phyloP scores from a whole-genome alignment of 2,888 invertebrate genomes.

The Octodonta nipae region DNA sequence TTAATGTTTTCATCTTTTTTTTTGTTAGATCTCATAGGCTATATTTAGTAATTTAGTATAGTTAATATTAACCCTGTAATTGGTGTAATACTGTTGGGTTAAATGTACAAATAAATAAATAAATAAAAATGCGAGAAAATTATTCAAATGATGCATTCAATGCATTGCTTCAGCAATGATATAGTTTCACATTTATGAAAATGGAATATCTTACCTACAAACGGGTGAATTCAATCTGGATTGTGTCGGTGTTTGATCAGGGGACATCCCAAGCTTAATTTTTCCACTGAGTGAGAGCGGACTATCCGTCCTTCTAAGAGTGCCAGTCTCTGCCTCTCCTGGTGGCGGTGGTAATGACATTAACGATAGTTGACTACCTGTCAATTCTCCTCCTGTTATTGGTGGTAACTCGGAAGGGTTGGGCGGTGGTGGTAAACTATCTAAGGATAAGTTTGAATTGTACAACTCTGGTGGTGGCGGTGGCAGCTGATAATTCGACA shows the following conservation, averaged over 20 bases:
- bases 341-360: constrained; percentile 66
- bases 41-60: too few species aligned
- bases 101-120: too few species aligned
- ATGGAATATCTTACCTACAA: constrained; percentile 6
- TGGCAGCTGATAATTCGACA: constrained; percentile 45
- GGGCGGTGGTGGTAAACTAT: constrained; percentile 68
- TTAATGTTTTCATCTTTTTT: too few species aligned
- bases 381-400: constrained; percentile 41
- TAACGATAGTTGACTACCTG: constrained; percentile 56
- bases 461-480: constrained; percentile 65
- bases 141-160: too few species aligned
- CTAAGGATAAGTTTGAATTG: constrained; percentile 62
- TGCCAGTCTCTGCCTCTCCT: constrained; percentile 34
- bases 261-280: constrained; percentile 29
- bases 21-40: too few species aligned
- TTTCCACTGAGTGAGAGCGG: constrained; percentile 37
- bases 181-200: too few species aligned
- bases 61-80: too few species aligned
- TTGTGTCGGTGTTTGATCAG: constrained; percentile 36
- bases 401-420: constrained; percentile 46
- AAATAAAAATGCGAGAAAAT: too few species aligned
- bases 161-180: too few species aligned
- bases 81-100: too few species aligned
- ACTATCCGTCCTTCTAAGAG: constrained; percentile 32
- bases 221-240: constrained; percentile 29